These are phyloP conservation scores for Platynereis dumerilii DNA, from an alignment of 2,888 invertebrate species.

Conservation along the genomic window DNA sequence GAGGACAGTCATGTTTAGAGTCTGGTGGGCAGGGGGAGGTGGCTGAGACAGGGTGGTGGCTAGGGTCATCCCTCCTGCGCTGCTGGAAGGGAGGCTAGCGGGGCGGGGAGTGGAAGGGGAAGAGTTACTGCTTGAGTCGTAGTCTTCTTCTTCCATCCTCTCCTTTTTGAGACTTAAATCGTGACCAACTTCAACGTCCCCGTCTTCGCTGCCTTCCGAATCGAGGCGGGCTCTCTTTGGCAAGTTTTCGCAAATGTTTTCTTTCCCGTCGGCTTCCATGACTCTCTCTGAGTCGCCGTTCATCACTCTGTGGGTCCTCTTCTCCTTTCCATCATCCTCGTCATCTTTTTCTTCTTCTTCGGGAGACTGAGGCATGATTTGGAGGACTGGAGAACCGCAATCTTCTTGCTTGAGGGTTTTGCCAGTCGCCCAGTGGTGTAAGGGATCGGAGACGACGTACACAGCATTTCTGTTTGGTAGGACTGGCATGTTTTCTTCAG, in stretches of 20 bases:
- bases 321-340: conserved; percentile 41
- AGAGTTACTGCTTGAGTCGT: conserved; percentile 11
- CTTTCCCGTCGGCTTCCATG: conserved; percentile 2
- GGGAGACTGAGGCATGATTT: conserved; percentile 20
- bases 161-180: conserved; percentile 11
- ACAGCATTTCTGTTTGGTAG: conserved; percentile 60
- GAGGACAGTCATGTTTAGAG: conserved; percentile 39
- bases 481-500: conserved; percentile 41
- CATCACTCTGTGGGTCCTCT: conserved; percentile 18
- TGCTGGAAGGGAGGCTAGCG: not conserved
- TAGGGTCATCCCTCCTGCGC: not conserved
- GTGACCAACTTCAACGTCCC: not conserved
- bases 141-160: conserved; percentile 19
- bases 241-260: not conserved
- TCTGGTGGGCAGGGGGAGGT: conserved; percentile 16
- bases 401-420: not conserved
- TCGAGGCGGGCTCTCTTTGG: not conserved
- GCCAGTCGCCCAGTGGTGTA: conserved; percentile 17
- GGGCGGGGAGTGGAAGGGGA: conserved; percentile 12
- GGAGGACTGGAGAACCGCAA: conserved; percentile 19
- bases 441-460: conserved; percentile 50
- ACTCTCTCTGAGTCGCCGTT: conserved; percentile 11
- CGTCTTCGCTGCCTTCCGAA: not conserved
- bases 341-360: conserved; percentile 28
- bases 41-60: conserved; percentile 19